Conservation (phyloP, 2,888 invertebrate species). For the Loripinus fragilis region DNA sequence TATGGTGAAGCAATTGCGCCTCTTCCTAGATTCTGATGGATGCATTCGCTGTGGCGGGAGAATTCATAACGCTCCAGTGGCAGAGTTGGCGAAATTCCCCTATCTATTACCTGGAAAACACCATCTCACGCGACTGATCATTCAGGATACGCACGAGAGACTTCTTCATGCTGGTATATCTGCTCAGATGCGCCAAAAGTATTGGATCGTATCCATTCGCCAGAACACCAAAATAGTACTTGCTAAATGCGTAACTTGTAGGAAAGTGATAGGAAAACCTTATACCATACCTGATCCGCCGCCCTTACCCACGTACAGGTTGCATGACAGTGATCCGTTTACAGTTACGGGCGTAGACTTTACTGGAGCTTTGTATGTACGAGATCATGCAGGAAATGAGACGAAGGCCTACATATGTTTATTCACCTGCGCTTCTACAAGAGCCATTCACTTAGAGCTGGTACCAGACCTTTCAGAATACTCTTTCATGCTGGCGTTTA, state of each 20-base stretch:
- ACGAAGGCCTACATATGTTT: background rate
- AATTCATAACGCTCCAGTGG: slow-evolving; percentile 20
- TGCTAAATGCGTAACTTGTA: background rate
- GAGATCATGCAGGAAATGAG: background rate
- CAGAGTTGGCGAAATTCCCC: slow-evolving; percentile 17
- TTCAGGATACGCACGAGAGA: background rate
- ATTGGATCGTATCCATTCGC: slow-evolving; percentile 16
- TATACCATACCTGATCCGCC: no score
- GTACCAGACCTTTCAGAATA: slow-evolving; percentile 3
- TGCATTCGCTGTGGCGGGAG: slow-evolving; percentile 10
- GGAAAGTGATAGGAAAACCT: background rate
- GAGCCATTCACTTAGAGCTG: slow-evolving; percentile 21
- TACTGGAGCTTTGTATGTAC: slow-evolving; percentile 17
- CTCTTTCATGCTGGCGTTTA: background rate
- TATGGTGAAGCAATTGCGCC: background rate
- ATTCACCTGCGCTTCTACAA: background rate
- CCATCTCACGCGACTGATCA: background rate
- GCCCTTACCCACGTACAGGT: no score
- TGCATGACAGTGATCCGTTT: no score
- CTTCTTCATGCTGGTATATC: background rate
- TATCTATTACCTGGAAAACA: slow-evolving; percentile 15
- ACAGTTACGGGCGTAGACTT: slow-evolving; percentile 21
- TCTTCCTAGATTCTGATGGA: background rate
- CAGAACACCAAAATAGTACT: background rate
- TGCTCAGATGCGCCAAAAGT: background rate